Percentiles rank a stretch among this genome's conserved stretches.
These are phyloP conservation scores for Ptychoptera albimana DNA, from an alignment of 2,888 invertebrate genomes.

Conservation along the genomic window DNA sequence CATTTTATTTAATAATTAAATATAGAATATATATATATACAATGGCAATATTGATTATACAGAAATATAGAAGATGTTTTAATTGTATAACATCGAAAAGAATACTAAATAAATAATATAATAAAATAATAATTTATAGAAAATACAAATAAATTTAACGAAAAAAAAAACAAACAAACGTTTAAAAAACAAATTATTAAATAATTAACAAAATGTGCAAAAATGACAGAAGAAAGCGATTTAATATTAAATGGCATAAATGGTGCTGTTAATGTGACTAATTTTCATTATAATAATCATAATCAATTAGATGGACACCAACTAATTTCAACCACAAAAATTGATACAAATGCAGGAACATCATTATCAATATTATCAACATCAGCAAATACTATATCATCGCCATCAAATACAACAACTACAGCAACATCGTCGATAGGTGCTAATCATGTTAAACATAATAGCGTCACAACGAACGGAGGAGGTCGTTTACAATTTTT, in stretches of 20 bases:
- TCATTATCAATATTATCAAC: too few relatives aligned
- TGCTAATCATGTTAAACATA: conserved; percentile 1
- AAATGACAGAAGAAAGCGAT: conserved; percentile 50
- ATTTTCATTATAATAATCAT: conserved; percentile 6
- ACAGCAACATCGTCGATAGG: background rate
- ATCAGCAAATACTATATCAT: background rate
- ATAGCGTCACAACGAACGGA: conserved; percentile 6
- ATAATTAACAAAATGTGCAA: conserved; percentile 57
- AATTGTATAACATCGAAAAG: background rate
- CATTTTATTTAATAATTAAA: too few relatives aligned
- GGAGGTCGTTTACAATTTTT: conserved; percentile 31
- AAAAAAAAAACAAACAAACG: background rate
- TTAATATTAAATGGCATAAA: conserved; percentile 48
- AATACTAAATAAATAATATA: background rate
- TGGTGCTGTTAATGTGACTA: conserved; percentile 30
- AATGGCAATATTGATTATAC: background rate
- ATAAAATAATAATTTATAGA: background rate
- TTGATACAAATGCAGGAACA: too few relatives aligned
- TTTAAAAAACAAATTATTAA: conserved; percentile 9
- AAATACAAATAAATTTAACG: background rate
- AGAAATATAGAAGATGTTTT: background rate
- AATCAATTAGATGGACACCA: conserved; percentile 5
- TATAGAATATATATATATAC: too few relatives aligned
- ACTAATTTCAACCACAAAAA: too few relatives aligned
- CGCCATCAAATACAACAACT: background rate